phyloP scores from a whole-genome alignment of 2,113 vertebrate genomes.

The Daubentonia madagascariensis region DNA sequence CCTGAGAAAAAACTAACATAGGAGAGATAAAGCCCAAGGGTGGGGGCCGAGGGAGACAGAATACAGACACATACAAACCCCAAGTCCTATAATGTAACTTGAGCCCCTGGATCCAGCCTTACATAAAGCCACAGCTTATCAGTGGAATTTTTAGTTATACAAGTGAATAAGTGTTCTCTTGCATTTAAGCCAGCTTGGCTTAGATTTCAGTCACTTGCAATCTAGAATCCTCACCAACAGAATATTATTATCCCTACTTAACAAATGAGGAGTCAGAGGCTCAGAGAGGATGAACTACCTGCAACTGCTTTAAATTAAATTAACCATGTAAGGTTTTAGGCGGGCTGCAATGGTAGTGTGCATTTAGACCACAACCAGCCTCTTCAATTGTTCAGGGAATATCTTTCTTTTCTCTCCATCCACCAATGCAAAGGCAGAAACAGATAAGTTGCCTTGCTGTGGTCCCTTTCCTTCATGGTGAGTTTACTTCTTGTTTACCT shows the following conservation, averaged over 20 bases:
- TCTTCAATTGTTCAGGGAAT: not conserved
- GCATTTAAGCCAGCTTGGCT: not conserved
- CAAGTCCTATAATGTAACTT: not conserved
- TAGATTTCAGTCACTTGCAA: not conserved
- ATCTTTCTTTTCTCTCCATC: not conserved
- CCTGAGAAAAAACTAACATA: not conserved
- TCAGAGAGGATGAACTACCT: not conserved
- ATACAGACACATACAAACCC: not conserved
- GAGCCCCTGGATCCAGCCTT: not conserved
- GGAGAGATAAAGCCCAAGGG: not conserved
- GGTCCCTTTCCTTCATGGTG: not conserved
- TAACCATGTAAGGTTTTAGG: not conserved
- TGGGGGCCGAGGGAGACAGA: not conserved
- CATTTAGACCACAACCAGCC: not conserved
- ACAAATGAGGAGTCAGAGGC: not conserved
- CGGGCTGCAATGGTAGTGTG: accelerated
- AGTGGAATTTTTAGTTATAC: not conserved
- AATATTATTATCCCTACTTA: not conserved
- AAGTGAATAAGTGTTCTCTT: not conserved
- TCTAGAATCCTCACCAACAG: not conserved
- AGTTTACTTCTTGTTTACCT: not conserved
- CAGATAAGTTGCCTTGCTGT: too few species aligned
- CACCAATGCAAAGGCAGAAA: not conserved
- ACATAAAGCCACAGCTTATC: not conserved
- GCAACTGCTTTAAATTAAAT: not conserved